Evolutionary conservation across 2,888 invertebrate genomes (phyloP).

Genomic region (Ferrisia virgata): DNA sequence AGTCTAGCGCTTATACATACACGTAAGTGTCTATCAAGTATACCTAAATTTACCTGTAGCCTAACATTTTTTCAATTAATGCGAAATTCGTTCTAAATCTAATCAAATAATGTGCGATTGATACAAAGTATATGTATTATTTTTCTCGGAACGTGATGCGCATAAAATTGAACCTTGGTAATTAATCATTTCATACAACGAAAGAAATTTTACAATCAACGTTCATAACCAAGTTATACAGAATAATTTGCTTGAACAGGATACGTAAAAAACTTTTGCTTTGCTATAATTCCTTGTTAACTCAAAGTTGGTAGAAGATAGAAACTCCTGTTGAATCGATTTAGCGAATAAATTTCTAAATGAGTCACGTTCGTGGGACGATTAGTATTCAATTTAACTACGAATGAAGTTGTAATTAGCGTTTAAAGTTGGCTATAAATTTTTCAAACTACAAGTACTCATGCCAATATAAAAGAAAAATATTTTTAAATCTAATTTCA

Average conservation of each 20-base stretch:
- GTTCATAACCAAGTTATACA: neutral
- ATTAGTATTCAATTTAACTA: conserved; percentile 5
- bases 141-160: too few species aligned
- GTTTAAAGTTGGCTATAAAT: neutral
- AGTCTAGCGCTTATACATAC: too few species aligned
- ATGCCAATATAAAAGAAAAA: neutral
- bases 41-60: too few species aligned
- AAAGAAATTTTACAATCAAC: neutral
- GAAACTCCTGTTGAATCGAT: neutral
- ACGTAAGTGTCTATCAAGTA: too few species aligned
- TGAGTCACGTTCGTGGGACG: neutral
- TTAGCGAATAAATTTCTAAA: neutral
- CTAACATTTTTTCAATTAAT: too few species aligned
- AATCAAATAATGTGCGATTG: too few species aligned
- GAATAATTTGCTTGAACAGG: neutral
- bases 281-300: neutral
- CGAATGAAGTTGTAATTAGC: neutral
- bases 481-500: neutral
- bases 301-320: neutral
- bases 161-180: too few species aligned
- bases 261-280: neutral
- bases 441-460: neutral
- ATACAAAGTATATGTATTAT: too few species aligned
- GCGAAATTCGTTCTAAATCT: too few species aligned
- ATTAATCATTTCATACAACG: too few species aligned